phyloP scores from a whole-genome alignment of 2,797 vertebrate genomes.

The Heliangelus exortis region DNA sequence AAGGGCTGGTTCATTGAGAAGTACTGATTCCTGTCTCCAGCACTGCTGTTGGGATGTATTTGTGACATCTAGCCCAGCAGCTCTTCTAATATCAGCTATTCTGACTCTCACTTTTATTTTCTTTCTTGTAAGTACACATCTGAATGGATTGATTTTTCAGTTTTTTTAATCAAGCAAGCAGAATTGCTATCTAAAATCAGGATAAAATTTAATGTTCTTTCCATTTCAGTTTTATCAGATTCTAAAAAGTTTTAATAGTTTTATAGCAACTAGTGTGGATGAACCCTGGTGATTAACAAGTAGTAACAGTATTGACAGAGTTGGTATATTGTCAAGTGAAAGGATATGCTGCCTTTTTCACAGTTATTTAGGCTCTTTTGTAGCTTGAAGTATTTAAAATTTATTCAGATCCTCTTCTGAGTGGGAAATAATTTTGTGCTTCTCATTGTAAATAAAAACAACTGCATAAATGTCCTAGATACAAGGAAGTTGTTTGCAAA shows the following conservation, averaged over 20 bases:
- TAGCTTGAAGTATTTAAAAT: neutral
- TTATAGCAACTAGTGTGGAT: neutral
- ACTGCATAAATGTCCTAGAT: neutral
- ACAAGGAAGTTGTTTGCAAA: too few species aligned
- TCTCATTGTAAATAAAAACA: neutral
- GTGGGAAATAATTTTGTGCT: neutral
- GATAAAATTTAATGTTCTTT: neutral
- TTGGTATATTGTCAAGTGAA: neutral
- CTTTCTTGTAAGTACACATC: neutral
- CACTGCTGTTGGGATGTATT: neutral
- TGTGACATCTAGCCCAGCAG: neutral
- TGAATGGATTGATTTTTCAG: neutral
- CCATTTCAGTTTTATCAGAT: neutral
- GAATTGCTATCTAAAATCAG: neutral
- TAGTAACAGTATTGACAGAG: neutral
- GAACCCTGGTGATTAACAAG: rapidly evolving
- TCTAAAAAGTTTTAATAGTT: neutral
- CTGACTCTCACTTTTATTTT: neutral
- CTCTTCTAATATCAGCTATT: neutral
- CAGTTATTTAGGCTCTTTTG: neutral
- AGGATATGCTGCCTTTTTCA: rapidly evolving
- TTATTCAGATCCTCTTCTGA: neutral
- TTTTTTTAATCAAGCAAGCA: neutral
- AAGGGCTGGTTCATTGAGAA: neutral
- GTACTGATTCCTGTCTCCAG: neutral